Evolutionary conservation across 1,140 invertebrate species (phyloP).

Genomic region (Venturia canescens): DNA sequence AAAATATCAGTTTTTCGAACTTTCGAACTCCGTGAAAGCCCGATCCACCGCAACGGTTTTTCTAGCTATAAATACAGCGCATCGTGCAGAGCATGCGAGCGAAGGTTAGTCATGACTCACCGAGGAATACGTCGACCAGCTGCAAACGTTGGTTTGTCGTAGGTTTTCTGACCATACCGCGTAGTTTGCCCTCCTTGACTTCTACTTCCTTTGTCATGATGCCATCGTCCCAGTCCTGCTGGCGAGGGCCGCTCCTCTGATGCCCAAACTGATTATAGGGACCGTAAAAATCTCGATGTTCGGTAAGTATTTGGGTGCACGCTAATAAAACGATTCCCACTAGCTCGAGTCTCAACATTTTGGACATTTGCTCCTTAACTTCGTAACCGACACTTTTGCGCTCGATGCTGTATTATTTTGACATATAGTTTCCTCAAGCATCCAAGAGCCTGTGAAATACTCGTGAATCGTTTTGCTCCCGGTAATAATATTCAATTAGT

Average conservation of each 20-base stretch:
- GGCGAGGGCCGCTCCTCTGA: conserved; percentile 48
- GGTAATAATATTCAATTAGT: too few relatives aligned
- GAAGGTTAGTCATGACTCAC: conserved; percentile 57
- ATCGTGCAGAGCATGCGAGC: not conserved
- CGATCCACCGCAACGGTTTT: not conserved
- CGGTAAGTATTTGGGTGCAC: conserved; percentile 70
- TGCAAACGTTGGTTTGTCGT: conserved; percentile 64
- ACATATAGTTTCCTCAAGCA: not conserved
- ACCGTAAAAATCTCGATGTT: conserved; percentile 65
- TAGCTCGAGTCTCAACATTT: conserved; percentile 69
- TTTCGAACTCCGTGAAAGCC: not conserved
- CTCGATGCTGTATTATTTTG: not conserved
- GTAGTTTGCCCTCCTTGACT: conserved; percentile 70
- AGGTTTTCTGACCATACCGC: conserved; percentile 68
- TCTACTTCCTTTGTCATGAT: conserved; percentile 67
- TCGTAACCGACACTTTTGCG: not conserved
- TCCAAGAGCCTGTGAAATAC: not conserved
- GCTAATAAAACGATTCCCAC: conserved; percentile 66
- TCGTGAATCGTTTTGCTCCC: too few relatives aligned
- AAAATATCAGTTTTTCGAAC: too few relatives aligned
- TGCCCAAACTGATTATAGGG: conserved; percentile 63
- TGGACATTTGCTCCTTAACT: conserved; percentile 57
- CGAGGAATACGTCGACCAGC: conserved; percentile 72
- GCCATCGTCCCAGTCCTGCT: conserved; percentile 55
- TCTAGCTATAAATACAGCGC: not conserved